These are phyloP conservation scores for Allolobophora icterica DNA, from an alignment of 2,888 invertebrate species.

Conservation along the genomic window DNA sequence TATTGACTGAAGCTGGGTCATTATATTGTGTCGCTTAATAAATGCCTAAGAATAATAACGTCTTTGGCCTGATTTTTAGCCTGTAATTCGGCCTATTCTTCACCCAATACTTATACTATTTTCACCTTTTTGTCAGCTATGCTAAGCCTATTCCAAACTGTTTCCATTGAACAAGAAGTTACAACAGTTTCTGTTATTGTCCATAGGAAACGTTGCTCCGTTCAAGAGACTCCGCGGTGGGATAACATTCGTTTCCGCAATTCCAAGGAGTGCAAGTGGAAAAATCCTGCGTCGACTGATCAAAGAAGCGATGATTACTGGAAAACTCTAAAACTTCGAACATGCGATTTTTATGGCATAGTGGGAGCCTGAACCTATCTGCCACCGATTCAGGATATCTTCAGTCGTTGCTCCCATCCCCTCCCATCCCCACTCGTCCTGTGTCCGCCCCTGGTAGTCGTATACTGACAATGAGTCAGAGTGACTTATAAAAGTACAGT, in stretches of 20 bases:
- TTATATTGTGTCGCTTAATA: no score
- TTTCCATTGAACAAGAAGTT: background rate
- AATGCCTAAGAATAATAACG: no score
- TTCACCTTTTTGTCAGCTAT: no score
- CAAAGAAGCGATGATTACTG: background rate
- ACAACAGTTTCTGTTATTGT: background rate
- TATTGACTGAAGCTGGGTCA: no score
- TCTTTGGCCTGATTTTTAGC: no score
- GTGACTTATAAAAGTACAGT: no score
- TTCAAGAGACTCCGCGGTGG: slow-evolving; percentile 38
- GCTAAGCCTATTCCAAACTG: background rate
- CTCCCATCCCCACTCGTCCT: no score
- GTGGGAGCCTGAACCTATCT: background rate
- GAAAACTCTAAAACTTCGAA: background rate
- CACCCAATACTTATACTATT: no score
- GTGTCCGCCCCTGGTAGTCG: no score
- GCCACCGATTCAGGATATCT: background rate
- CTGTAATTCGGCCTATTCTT: no score
- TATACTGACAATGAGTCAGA: no score
- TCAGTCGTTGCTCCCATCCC: background rate
- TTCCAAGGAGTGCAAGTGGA: slow-evolving; percentile 33
- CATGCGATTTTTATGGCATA: background rate
- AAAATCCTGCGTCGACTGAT: slow-evolving; percentile 32
- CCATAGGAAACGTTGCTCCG: slow-evolving; percentile 34
- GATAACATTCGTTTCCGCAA: slow-evolving; percentile 30